Conservation (phyloP, 2,888 invertebrate species). For the Ochropleura leucogaster region DNA sequence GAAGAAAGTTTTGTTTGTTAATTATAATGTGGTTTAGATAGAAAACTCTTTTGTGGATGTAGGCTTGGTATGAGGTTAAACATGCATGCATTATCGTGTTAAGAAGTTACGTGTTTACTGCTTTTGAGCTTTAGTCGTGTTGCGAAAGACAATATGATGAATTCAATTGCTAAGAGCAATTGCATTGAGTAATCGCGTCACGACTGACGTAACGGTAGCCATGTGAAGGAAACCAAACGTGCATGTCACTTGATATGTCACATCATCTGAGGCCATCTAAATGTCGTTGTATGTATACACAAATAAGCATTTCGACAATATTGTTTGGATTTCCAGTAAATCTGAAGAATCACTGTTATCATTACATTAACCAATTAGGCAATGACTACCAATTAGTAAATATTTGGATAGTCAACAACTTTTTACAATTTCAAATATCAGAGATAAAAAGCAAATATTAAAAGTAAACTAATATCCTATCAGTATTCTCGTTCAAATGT, state of each 20-base stretch:
- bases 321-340: background rate
- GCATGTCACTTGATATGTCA: background rate
- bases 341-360: background rate
- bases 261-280: background rate
- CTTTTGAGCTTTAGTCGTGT: background rate
- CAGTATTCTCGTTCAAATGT: conserved; percentile 13
- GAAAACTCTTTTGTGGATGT: background rate
- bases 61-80: background rate
- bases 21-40: background rate
- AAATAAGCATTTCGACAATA: background rate
- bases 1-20: conserved; percentile 6
- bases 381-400: background rate
- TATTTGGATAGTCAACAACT: background rate
- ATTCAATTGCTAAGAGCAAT: too few species aligned
- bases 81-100: background rate
- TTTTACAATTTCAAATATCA: background rate
- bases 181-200: background rate
- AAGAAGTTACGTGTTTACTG: background rate
- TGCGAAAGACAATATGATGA: background rate
- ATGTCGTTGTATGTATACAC: background rate
- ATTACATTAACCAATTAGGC: background rate
- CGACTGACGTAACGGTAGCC: background rate
- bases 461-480: background rate
- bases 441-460: background rate
- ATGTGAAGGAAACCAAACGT: background rate